A percentile compares a stretch with the other conserved stretches of the same genome.
phyloP scores from a whole-genome alignment of 2,797 vertebrate genomes.

The Scyliorhinus canicula region DNA sequence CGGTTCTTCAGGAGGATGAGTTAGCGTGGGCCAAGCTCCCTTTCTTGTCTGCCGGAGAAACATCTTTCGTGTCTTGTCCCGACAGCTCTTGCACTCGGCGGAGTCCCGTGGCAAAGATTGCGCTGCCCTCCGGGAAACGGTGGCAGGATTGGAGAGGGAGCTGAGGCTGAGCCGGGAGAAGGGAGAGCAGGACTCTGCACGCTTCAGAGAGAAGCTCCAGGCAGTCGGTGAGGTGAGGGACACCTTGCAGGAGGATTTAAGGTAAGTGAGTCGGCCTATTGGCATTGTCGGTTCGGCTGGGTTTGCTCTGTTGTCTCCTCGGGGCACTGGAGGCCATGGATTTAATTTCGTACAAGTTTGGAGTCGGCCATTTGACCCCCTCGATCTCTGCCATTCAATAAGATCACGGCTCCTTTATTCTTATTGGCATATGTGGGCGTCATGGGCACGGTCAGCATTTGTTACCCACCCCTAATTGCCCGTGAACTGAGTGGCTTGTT shows the following conservation, averaged over 20 bases:
- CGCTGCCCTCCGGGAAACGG: constrained; percentile 43
- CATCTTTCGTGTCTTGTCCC: neutral
- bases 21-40: neutral
- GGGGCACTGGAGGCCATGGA: neutral
- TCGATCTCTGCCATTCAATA: too few species aligned
- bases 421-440: too few species aligned
- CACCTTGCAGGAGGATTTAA: constrained; percentile 44
- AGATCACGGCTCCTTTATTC: too few species aligned
- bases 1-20: neutral
- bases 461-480: too few species aligned
- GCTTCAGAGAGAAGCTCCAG: constrained; percentile 41
- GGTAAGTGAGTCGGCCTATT: constrained; percentile 39
- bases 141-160: constrained; percentile 43
- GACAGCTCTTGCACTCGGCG: constrained; percentile 44
- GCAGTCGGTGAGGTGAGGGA: constrained; percentile 3
- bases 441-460: too few species aligned
- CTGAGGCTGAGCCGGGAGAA: constrained; percentile 43
- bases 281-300: neutral
- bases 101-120: constrained; percentile 46
- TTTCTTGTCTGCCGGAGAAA: neutral
- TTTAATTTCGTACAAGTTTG: neutral
- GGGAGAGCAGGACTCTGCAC: constrained; percentile 40
- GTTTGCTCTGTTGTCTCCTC: neutral
- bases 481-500: too few species aligned
- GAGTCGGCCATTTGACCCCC: too few species aligned